These are phyloP conservation scores for Camponotus fellah DNA, from an alignment of 2,888 invertebrate species.

Conservation along the genomic window DNA sequence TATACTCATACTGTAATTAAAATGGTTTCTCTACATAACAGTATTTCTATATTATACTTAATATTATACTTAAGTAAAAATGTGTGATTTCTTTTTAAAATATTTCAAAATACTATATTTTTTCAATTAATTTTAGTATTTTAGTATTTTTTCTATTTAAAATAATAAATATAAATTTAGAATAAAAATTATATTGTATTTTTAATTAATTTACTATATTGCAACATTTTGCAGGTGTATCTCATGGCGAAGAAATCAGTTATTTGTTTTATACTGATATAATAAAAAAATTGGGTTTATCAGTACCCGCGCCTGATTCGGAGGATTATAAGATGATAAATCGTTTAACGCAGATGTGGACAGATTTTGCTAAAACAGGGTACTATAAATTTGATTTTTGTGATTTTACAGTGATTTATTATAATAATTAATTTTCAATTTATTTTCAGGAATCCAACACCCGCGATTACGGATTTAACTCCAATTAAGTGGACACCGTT, in stretches of 20 bases:
- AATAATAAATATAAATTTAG: too few species aligned
- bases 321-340: too few species aligned
- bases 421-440: neutral
- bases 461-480: constrained; percentile 68
- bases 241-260: constrained; percentile 78
- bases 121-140: too few species aligned
- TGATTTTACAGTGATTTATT: neutral
- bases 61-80: neutral
- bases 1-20: too few species aligned
- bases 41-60: too few species aligned
- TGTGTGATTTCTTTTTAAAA: neutral
- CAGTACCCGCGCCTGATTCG: too few species aligned
- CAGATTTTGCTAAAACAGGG: constrained; percentile 68
- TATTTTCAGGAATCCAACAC: constrained; percentile 80
- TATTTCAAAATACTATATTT: too few species aligned
- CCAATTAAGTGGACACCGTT: constrained; percentile 79
- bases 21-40: too few species aligned
- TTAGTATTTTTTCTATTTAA: too few species aligned
- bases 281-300: too few species aligned
- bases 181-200: neutral
- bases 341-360: too few species aligned
- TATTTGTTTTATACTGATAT: constrained; percentile 75
- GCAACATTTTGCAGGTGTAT: neutral
- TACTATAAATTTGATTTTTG: constrained; percentile 40
- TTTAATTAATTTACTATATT: neutral